Percentiles rank a stretch among this genome's conserved stretches.
phyloP scores from a whole-genome alignment of 2,113 vertebrate species.

The Myodes glareolus region DNA sequence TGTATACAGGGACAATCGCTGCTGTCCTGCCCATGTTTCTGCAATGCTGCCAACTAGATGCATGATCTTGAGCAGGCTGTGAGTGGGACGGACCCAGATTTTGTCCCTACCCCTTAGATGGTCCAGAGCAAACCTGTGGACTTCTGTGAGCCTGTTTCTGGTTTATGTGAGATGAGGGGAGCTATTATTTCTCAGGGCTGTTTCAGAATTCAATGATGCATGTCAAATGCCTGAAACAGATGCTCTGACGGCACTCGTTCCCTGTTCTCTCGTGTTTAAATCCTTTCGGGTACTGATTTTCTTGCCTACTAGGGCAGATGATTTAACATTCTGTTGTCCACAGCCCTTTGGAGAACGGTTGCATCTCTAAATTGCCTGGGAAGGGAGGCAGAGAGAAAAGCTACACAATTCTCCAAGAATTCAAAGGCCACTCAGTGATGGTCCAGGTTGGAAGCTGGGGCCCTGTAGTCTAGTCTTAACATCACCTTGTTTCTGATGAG shows the following conservation, averaged over 20 bases:
- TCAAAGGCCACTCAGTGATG: neutral
- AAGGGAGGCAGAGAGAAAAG: neutral
- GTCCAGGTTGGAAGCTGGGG: neutral
- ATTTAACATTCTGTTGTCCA: neutral
- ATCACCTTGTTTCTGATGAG: neutral
- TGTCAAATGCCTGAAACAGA: neutral
- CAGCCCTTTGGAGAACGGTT: neutral
- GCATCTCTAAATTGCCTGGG: neutral
- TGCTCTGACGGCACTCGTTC: neutral
- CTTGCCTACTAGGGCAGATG: neutral
- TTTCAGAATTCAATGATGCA: neutral
- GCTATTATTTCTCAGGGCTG: neutral
- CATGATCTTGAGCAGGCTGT: neutral
- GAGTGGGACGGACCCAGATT: neutral
- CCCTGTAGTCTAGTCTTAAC: accelerated
- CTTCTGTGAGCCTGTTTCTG: neutral
- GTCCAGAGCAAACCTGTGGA: neutral
- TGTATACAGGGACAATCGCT: neutral
- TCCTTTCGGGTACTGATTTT: neutral
- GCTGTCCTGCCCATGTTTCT: neutral
- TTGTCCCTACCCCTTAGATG: neutral
- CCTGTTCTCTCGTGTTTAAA: neutral
- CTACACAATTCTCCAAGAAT: neutral
- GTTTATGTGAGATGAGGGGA: neutral
- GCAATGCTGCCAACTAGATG: neutral